Base-by-base conservation (phyloP, 2,888 invertebrate genomes). In the Nebria salina region DNA sequence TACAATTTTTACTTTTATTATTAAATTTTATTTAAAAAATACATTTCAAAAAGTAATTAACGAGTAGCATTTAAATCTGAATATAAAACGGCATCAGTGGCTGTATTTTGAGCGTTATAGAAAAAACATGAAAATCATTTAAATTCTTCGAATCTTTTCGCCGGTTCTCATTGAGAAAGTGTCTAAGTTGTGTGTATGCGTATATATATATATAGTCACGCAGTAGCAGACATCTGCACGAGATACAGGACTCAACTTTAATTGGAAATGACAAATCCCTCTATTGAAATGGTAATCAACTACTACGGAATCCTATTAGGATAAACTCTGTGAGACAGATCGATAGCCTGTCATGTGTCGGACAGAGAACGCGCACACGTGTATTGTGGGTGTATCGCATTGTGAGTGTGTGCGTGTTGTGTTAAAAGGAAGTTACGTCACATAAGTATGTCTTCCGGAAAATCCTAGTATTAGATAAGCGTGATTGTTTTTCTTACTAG, bases 201-300 rank as follows among this genome's bases (percentile, higher is more conserved):
- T 54, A 54, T 54, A 54, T 54, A 54, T 54, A 54, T 54, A 54
- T 54, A 54, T 54, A 41, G n/a, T 13, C 26, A 42, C 41, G 73
- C 41, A 73, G 65, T 13, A 25, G 72, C 72, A 64, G 76, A 76
- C 81, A 81, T 81, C 81, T 83, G 84, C 86, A 87, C 86, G 87
- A 87, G 88, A 88, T 87, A 87, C 87, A 87, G 88, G 88, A 89
- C 89, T 89, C 89, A 89, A 89, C 89, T 89, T 89, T 89, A 89
- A 89, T 89, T 89, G 89, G 89, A 89, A 89, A 89, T 89, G 89
- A 89, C 89, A 89, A 89, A 89, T 89, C 89, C 89, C 89, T 89
- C 89, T 88, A 89, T 89, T 89, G 89, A 89, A 89, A 89, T 89
- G 89, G 89, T 89, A 89, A 89, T 89, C 89, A 89, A 89, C 89